Evolutionary conservation across 1,140 invertebrate genomes (phyloP).

Genomic region (Anastatus disparis): DNA sequence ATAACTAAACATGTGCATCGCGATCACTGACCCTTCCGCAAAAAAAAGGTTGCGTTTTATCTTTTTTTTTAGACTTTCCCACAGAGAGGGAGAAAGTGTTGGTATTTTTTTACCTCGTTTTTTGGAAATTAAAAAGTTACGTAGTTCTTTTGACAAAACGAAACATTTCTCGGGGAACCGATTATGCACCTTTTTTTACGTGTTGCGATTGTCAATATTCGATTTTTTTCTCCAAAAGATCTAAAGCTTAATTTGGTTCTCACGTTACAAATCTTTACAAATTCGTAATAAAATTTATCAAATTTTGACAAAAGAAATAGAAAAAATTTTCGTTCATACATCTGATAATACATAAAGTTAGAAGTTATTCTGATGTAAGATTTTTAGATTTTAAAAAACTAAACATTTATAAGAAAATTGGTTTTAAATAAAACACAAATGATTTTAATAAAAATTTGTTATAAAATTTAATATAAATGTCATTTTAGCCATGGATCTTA

Average conservation of each 20-base stretch:
- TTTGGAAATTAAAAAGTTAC: constrained; percentile 31
- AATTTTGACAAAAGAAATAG: background rate
- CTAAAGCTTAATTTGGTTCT: constrained; percentile 20
- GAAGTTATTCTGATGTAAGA: too few species aligned
- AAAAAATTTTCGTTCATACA: too few species aligned
- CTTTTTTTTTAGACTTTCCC: constrained; percentile 21
- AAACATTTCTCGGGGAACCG: background rate
- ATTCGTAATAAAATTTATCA: background rate
- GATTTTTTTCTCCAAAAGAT: too few species aligned
- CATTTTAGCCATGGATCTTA: too few species aligned
- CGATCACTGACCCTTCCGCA: constrained; percentile 26
- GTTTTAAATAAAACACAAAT: too few species aligned
- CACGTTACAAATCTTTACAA: constrained; percentile 1
- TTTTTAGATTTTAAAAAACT: too few species aligned
- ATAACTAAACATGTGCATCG: background rate
- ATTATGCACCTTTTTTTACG: constrained; percentile 10
- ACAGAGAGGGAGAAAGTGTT: constrained; percentile 2
- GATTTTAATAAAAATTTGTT: too few species aligned
- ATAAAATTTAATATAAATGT: too few species aligned
- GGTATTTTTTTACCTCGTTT: constrained; percentile 3
- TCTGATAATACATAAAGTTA: too few species aligned
- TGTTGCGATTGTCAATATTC: background rate
- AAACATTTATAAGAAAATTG: too few species aligned
- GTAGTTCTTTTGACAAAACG: background rate
- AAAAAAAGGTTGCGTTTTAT: background rate